phyloP scores from a whole-genome alignment of 2,113 vertebrate genomes.

The Larimichthys polyactis region DNA sequence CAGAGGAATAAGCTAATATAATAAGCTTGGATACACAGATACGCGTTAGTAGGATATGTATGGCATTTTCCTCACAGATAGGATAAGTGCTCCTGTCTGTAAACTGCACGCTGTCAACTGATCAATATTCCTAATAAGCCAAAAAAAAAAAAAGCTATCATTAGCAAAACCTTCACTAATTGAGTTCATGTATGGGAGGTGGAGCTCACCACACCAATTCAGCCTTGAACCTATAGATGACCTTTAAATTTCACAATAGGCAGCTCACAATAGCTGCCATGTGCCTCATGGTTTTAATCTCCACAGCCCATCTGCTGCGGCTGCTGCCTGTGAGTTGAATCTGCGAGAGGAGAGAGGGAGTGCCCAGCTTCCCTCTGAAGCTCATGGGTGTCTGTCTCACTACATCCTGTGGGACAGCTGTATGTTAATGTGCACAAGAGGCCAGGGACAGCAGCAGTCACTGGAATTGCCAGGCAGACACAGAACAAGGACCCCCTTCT shows the following conservation, averaged over 20 bases:
- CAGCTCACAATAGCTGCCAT: slow-evolving; percentile 87
- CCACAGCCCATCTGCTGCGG: slow-evolving; percentile 93
- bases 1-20: neutral
- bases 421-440: slow-evolving; percentile 95
- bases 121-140: slow-evolving; percentile 52
- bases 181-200: slow-evolving; percentile 34
- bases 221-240: slow-evolving; percentile 79
- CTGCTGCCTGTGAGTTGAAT: slow-evolving; percentile 67
- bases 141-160: slow-evolving; percentile 49
- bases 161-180: slow-evolving; percentile 52
- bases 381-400: slow-evolving; percentile 82
- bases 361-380: slow-evolving; percentile 68
- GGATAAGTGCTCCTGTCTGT: neutral
- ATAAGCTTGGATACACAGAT: neutral
- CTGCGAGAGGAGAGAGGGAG: slow-evolving; percentile 66
- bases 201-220: slow-evolving; percentile 43
- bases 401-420: slow-evolving; percentile 95
- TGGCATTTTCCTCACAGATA: too few species aligned
- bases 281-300: slow-evolving; percentile 89
- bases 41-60: neutral
- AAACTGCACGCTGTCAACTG: neutral
- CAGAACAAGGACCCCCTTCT: slow-evolving; percentile 90
- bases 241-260: slow-evolving; percentile 87
- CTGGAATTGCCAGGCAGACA: slow-evolving; percentile 88
- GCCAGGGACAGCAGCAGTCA: slow-evolving; percentile 91